These are phyloP conservation scores for Nemurella pictetii DNA, from an alignment of 2,888 invertebrate species.

Conservation along the genomic window DNA sequence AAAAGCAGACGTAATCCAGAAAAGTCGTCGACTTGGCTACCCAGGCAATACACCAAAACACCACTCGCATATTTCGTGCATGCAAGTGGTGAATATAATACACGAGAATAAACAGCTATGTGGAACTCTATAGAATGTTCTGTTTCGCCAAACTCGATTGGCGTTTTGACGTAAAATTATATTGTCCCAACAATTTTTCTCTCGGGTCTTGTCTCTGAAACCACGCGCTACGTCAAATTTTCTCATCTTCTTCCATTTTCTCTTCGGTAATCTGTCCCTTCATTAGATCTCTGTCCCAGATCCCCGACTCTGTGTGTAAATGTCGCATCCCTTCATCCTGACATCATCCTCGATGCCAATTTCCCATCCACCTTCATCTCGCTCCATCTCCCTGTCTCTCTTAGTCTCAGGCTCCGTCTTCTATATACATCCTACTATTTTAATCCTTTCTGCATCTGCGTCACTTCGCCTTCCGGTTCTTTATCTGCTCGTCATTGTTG, in stretches of 20 bases:
- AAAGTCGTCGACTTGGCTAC: neutral
- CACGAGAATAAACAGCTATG: neutral
- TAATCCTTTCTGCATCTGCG: slow-evolving; percentile 17
- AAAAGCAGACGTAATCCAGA: neutral
- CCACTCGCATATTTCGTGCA: neutral
- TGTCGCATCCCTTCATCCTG: neutral
- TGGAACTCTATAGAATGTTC: neutral
- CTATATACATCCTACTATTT: neutral
- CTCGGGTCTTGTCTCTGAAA: no score
- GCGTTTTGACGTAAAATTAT: neutral
- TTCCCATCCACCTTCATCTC: neutral
- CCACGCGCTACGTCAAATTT: neutral
- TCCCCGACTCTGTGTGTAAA: neutral
- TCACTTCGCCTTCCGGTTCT: slow-evolving; percentile 13
- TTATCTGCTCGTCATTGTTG: slow-evolving; percentile 12
- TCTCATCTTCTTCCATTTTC: neutral
- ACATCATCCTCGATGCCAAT: neutral
- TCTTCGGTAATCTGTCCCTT: slow-evolving; percentile 6
- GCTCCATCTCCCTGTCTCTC: neutral
- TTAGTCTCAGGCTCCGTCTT: neutral
- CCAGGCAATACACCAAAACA: neutral
- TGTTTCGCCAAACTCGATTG: neutral
- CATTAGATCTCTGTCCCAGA: slow-evolving; percentile 8
- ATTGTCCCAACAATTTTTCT: no score
- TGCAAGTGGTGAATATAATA: neutral